Conservation (phyloP, 1,140 invertebrate species). For the Carposina sasakii region DNA sequence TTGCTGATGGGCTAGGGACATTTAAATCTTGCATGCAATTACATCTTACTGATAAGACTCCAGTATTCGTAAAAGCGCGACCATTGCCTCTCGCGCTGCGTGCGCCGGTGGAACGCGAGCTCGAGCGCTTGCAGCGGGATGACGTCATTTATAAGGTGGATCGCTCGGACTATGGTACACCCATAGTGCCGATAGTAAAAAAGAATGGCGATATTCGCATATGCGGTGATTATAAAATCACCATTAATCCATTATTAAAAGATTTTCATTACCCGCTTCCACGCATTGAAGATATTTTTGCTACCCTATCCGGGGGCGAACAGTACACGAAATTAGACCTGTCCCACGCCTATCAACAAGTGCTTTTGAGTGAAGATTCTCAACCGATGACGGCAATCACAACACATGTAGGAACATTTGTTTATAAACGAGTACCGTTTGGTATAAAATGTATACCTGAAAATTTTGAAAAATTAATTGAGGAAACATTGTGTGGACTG, state of each 20-base stretch:
- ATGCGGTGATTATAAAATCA: conserved; percentile 30
- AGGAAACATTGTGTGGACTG: conserved; percentile 23
- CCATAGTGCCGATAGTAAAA: background rate
- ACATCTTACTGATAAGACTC: background rate
- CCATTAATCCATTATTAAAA: conserved; percentile 27
- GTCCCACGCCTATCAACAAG: conserved; percentile 27
- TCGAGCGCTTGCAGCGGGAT: background rate
- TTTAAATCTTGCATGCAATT: conserved; percentile 1
- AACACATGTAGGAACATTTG: conserved; percentile 38
- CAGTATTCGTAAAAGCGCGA: conserved; percentile 2
- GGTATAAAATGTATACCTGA: conserved; percentile 30
- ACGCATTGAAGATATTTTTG: conserved; percentile 39
- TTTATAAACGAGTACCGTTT: conserved; percentile 28
- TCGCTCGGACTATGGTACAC: conserved; percentile 1
- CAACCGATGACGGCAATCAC: conserved; percentile 29
- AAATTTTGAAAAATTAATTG: conserved; percentile 37
- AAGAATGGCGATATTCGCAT: conserved; percentile 3
- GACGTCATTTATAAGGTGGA: conserved; percentile 2
- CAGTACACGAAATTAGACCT: conserved; percentile 30
- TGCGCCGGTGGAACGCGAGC: background rate
- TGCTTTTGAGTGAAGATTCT: conserved; percentile 21
- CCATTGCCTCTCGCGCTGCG: background rate
- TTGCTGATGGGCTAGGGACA: conserved; percentile 1
- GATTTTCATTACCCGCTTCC: conserved; percentile 29
- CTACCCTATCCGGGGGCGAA: conserved; percentile 28